These are phyloP conservation scores for Paragorgia papillata DNA, from an alignment of 92 coral and sea anemone species.

Conservation along the genomic window DNA sequence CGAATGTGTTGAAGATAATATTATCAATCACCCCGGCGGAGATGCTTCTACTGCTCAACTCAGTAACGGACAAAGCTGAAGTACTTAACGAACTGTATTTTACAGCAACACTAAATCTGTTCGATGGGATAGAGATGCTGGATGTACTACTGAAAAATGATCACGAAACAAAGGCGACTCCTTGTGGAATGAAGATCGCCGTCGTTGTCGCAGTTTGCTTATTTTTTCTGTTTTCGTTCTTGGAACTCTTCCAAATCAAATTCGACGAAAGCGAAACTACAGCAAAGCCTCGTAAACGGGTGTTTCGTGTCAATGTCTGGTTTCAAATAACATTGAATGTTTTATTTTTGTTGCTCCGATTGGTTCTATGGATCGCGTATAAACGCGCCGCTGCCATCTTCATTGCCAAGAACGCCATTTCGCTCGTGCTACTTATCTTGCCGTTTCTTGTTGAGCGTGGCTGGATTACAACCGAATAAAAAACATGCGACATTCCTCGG, in stretches of 20 bases:
- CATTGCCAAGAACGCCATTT: background rate
- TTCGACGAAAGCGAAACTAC: background rate
- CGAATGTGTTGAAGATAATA: constrained; percentile 60
- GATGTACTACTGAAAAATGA: constrained; percentile 6
- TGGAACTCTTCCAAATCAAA: constrained; percentile 57
- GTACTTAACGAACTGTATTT: background rate
- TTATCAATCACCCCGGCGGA: constrained; percentile 64
- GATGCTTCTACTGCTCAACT: constrained; percentile 57
- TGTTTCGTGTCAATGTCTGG: background rate
- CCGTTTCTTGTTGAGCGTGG: background rate
- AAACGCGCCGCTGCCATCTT: constrained; percentile 26
- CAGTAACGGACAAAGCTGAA: background rate
- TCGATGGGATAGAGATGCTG: constrained; percentile 27
- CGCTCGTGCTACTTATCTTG: background rate
- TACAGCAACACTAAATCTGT: constrained; percentile 8
- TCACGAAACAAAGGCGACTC: background rate
- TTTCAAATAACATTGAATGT: constrained; percentile 10
- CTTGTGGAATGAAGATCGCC: background rate
- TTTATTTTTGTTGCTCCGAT: background rate
- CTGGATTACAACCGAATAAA: too few relatives aligned
- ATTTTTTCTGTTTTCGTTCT: background rate
- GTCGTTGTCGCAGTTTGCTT: background rate
- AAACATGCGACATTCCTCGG: too few relatives aligned
- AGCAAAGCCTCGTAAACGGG: background rate
- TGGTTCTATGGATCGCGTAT: background rate